phyloP scores from a whole-genome alignment of 2,888 invertebrate genomes.

The Diarsia brunnea region DNA sequence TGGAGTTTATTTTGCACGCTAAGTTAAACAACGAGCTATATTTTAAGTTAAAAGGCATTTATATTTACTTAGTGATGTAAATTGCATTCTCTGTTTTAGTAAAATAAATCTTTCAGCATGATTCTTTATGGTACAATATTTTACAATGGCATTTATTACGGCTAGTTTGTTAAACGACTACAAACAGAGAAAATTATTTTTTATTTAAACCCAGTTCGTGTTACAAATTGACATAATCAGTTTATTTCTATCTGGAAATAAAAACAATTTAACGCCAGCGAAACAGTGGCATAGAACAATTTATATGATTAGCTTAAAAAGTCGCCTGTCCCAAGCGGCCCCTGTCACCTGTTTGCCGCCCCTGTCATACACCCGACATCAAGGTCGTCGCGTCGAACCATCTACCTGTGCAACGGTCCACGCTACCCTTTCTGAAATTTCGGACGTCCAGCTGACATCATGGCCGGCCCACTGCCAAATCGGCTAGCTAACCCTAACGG shows the following conservation, averaged over 20 bases:
- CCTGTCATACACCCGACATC: neutral
- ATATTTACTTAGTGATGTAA: conserved; percentile 18
- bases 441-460: too few relatives aligned
- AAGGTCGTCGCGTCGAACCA: neutral
- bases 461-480: too few relatives aligned
- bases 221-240: neutral
- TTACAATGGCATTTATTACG: too few relatives aligned
- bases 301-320: neutral
- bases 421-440: too few relatives aligned
- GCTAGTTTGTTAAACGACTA: neutral
- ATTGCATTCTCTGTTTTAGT: neutral
- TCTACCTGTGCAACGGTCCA: neutral
- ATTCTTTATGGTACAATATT: neutral
- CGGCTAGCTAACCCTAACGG: too few relatives aligned
- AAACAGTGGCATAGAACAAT: too few relatives aligned
- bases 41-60: conserved; percentile 7
- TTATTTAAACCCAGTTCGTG: neutral
- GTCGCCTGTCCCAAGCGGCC: too few relatives aligned
- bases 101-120: neutral
- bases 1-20: conserved; percentile 17
- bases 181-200: neutral
- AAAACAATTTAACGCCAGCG: too few relatives aligned
- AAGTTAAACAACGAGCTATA: conserved; percentile 18
- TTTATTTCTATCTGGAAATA: too few relatives aligned
- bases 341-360: too few relatives aligned